Base-by-base conservation (phyloP, 2,888 invertebrate genomes). In the Choreutis nemorana region DNA sequence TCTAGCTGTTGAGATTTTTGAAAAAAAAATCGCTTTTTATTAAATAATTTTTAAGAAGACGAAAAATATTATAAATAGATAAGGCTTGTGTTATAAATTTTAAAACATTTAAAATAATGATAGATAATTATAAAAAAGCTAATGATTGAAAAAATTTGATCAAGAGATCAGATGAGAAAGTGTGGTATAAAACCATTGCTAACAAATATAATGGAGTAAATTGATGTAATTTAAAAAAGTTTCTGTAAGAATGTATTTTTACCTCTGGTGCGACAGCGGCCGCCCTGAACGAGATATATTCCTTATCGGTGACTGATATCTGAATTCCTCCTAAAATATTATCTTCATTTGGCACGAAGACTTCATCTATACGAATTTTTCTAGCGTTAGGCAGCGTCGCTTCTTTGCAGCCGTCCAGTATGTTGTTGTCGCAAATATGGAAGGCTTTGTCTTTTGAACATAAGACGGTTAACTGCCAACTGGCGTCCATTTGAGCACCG, bases 251-350 rank as follows among this genome's bases (percentile, higher is more conserved):
- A n/a, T n/a, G n/a, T n/a, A n/a, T n/a, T n/a, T n/a, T 51, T 36
- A 77, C 78, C 33, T 68, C 66, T 14, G 51, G 44, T 0, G 56
- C 58, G 4, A 66, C 55, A 2, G 66, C 53, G 2, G 58, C 56
- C 1, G 55, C 67, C 23, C 71, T 50, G 13, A 78, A 75, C 26
- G 64, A 58, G 3, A 73, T 45, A 2, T 56, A 47, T 9, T 72
- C 72, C 11, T 57, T 49, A 26, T 56, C 65, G 1, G 41, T 40
- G 14, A 73, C 65, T 0, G 52, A 39, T 0, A 78, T 42, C 15
- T 61, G 54, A 1, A 78, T 47, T 0, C 68, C 71, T 5, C 75
- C 72, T 3, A 75, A 38, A n/a, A 77, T 71, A 22, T 73, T 63
- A 14, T 63, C 58, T 30, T 66, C 51, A 25, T 78, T 78, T 0